Conservation (phyloP, 1,140 invertebrate genomes). For the Eueides isabella region DNA sequence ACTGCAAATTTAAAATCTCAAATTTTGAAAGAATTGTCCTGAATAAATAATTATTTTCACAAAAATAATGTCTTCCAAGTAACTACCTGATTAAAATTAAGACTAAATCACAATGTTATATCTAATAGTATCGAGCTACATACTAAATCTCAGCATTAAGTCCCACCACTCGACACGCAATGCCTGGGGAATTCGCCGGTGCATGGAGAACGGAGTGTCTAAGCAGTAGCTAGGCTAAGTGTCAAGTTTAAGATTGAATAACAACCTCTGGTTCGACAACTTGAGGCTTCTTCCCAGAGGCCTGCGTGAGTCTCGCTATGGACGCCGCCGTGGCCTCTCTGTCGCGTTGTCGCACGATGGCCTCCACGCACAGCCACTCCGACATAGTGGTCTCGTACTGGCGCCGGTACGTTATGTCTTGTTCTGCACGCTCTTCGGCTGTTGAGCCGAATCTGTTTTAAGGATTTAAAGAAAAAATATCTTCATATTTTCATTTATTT, state of each 20-base stretch:
- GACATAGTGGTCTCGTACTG: constrained; percentile 95
- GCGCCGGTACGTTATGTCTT: constrained; percentile 86
- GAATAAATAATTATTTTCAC: no score
- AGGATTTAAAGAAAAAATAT: background rate
- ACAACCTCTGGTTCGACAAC: constrained; percentile 68
- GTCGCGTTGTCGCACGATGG: constrained; percentile 93
- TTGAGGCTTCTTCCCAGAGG: constrained; percentile 59
- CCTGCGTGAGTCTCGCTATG: constrained; percentile 84
- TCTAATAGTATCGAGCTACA: no score
- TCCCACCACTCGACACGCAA: no score
- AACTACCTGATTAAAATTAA: no score
- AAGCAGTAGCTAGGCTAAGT: background rate
- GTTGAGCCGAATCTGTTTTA: constrained; percentile 87
- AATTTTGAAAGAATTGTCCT: no score
- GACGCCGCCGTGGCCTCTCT: constrained; percentile 86
- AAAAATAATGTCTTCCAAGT: no score
- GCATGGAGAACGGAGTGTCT: no score
- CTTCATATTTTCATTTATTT: no score
- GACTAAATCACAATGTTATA: no score
- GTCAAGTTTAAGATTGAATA: background rate
- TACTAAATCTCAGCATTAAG: no score
- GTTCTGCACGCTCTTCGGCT: constrained; percentile 85
- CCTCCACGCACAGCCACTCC: constrained; percentile 96
- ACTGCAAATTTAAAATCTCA: no score
- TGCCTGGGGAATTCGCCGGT: no score